A percentile compares a stretch with the other conserved stretches of the same genome.
Evolutionary conservation across 2,888 invertebrate genomes (phyloP).

Genomic region (Seira sanloemensis): DNA sequence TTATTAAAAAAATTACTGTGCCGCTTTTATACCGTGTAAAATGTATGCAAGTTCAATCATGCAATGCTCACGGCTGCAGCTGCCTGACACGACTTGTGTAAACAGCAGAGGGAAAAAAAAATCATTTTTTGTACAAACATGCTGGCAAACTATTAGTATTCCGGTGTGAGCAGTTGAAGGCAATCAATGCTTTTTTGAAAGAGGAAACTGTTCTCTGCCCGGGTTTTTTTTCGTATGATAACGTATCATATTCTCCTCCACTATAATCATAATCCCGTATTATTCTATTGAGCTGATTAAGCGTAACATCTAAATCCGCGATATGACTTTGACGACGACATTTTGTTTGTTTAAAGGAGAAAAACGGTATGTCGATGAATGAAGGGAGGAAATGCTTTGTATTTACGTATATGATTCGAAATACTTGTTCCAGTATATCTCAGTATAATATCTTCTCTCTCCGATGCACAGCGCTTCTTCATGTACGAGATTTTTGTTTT

Average conservation of each 20-base stretch:
- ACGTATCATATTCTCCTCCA: not conserved
- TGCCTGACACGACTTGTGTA: conserved; percentile 16
- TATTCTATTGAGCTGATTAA: conserved; percentile 7
- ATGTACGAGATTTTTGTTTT: too few relatives aligned
- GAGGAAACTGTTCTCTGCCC: not conserved
- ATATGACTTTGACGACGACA: conserved; percentile 16
- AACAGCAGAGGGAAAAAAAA: too few relatives aligned
- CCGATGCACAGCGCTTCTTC: too few relatives aligned
- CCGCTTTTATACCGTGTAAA: too few relatives aligned
- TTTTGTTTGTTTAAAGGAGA: conserved; percentile 8
- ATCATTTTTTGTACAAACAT: conserved; percentile 16
- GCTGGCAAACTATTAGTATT: conserved; percentile 13
- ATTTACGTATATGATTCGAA: not conserved
- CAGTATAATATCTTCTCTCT: too few relatives aligned
- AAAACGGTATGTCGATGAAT: not conserved
- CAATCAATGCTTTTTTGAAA: conserved; percentile 5
- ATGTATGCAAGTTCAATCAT: too few relatives aligned
- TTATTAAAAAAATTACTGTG: too few relatives aligned
- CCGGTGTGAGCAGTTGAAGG: not conserved
- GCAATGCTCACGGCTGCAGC: not conserved
- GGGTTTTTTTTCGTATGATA: not conserved
- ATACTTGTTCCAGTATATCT: not conserved
- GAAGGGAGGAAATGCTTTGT: not conserved
- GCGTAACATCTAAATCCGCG: conserved; percentile 7
- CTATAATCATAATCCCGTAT: conserved; percentile 5